A percentile compares a stretch with the other conserved stretches of the same genome.
Conservation (phyloP, 2,113 vertebrate genomes). For the Chionis minor region DNA sequence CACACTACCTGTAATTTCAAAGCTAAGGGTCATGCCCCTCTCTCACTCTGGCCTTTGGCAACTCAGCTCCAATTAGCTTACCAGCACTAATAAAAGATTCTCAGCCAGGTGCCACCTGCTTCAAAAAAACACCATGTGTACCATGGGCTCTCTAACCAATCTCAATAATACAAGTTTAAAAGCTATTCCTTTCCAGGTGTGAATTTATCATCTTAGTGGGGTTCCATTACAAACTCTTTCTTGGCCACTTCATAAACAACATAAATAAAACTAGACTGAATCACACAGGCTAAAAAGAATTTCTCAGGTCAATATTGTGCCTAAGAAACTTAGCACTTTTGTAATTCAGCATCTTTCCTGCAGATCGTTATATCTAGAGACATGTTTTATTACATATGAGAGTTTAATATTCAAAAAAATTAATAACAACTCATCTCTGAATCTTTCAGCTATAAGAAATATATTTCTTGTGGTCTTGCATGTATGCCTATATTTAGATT, state of each 20-base stretch:
- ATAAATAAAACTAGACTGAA: not conserved
- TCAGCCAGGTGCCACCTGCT: not conserved
- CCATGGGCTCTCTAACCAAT: not conserved
- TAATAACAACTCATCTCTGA: not conserved
- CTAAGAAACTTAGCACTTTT: not conserved
- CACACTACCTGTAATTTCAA: not conserved
- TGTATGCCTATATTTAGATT: not conserved
- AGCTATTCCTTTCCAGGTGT: not conserved
- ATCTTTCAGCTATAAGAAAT: not conserved
- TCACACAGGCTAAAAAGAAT: not conserved
- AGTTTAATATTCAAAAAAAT: not conserved
- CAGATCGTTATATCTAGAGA: not conserved
- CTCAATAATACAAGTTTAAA: not conserved
- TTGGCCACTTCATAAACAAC: not conserved
- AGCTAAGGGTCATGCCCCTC: not conserved
- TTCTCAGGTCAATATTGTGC: not conserved
- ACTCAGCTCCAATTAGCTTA: not conserved
- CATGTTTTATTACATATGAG: not conserved
- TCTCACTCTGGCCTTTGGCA: not conserved
- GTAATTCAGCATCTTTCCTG: not conserved
- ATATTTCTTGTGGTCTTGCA: not conserved
- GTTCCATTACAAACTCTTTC: not conserved
- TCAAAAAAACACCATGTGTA: not conserved
- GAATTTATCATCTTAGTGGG: not conserved
- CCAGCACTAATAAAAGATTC: not conserved